phyloP scores from a whole-genome alignment of 1,140 invertebrate genomes.

The Goniozus legneri region DNA sequence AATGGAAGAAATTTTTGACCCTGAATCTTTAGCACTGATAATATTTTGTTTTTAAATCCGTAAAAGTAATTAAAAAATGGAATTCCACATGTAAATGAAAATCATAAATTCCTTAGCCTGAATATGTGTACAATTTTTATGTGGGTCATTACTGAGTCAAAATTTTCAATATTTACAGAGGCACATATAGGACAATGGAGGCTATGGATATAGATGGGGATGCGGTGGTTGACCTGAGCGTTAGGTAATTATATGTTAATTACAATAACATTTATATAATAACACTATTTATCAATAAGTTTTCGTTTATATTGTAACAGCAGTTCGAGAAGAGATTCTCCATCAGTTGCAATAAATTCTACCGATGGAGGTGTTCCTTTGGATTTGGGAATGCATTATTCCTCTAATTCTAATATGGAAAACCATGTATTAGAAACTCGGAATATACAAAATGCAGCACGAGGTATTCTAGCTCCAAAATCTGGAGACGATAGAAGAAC shows the following conservation, averaged over 20 bases:
- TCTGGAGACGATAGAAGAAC: slow-evolving; percentile 51
- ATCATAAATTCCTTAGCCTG: no score
- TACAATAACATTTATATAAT: no score
- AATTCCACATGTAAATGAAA: no score
- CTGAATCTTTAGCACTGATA: no score
- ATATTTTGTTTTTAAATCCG: no score
- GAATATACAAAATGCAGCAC: slow-evolving; percentile 48
- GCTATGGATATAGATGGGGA: slow-evolving; percentile 63
- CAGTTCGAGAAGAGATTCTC: slow-evolving; percentile 44
- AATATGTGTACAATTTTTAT: no score
- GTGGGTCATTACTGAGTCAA: no score
- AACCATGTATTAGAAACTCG: slow-evolving; percentile 41
- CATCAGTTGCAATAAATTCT: slow-evolving; percentile 33
- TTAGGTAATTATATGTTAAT: slow-evolving; percentile 64
- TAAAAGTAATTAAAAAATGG: no score
- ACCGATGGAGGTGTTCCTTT: slow-evolving; percentile 36
- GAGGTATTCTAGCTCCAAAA: slow-evolving; percentile 51
- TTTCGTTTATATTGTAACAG: slow-evolving; percentile 30
- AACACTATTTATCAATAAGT: no score
- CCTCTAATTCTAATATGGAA: slow-evolving; percentile 34
- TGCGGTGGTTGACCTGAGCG: slow-evolving; percentile 71
- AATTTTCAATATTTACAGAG: background rate
- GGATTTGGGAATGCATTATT: slow-evolving; percentile 44
- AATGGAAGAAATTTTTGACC: no score
- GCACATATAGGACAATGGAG: slow-evolving; percentile 53